Evolutionary conservation across 2,113 vertebrate species (phyloP).

Genomic region (Trematomus loennbergii): DNA sequence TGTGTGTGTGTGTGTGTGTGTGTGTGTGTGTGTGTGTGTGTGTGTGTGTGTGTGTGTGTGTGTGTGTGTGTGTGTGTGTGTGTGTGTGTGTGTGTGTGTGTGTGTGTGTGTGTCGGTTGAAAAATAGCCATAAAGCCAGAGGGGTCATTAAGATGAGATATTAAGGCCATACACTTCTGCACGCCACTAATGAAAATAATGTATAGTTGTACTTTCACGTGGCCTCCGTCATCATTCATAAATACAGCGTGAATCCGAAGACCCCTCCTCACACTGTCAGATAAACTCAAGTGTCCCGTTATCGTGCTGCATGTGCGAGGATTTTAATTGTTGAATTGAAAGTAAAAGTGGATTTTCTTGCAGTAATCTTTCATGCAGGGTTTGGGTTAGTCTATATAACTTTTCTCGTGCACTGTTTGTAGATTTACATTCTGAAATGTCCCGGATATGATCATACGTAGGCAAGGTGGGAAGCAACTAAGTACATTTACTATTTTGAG

Average conservation of each 20-base stretch:
- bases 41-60: background rate
- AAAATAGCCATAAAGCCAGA: background rate
- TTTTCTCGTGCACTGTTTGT: too few species aligned
- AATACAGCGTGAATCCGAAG: background rate
- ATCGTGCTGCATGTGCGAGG: background rate
- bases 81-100: constrained; percentile 2
- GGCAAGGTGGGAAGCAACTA: too few species aligned
- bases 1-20: constrained; percentile 7
- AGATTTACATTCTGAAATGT: too few species aligned
- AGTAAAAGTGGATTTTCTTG: background rate
- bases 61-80: background rate
- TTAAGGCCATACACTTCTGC: constrained; percentile 32
- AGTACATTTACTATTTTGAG: too few species aligned
- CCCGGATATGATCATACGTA: too few species aligned
- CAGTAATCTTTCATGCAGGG: background rate
- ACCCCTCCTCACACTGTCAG: background rate
- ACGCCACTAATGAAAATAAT: constrained; percentile 41
- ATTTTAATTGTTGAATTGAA: background rate
- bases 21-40: constrained; percentile 2
- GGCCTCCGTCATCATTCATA: constrained; percentile 19
- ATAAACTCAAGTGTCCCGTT: background rate
- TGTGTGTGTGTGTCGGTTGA: background rate
- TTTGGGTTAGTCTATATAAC: too few species aligned
- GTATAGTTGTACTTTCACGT: constrained; percentile 23
- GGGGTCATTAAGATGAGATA: constrained; percentile 54